These are phyloP conservation scores for Pterobdella sp. DNA, from an alignment of 2,888 invertebrate species.

Conservation along the genomic window DNA sequence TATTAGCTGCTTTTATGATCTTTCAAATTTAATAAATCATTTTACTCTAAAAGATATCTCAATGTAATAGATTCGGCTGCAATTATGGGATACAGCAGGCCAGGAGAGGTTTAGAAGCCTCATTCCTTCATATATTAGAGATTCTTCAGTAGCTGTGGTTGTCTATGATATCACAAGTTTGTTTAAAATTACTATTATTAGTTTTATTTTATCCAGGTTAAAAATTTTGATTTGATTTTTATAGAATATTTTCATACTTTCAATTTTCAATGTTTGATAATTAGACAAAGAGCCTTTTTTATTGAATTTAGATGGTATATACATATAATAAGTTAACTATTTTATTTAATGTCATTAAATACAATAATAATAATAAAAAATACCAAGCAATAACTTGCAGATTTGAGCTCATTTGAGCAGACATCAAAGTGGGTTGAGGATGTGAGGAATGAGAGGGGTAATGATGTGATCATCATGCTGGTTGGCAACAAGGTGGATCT, in stretches of 20 bases:
- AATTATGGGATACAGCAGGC: slow-evolving; percentile 91
- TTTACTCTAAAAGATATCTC: background rate
- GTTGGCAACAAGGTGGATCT: slow-evolving; percentile 98
- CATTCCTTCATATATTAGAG: slow-evolving; percentile 95
- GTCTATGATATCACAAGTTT: slow-evolving; percentile 98
- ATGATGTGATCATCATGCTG: slow-evolving; percentile 98
- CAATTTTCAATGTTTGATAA: too few relatives aligned
- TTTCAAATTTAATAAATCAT: too few relatives aligned
- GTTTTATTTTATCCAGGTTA: background rate
- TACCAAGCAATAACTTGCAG: too few relatives aligned
- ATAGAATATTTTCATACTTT: background rate
- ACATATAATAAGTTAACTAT: too few relatives aligned
- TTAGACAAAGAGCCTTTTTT: too few relatives aligned
- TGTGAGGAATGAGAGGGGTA: slow-evolving; percentile 94
- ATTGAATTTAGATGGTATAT: too few relatives aligned
- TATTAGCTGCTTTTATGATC: too few relatives aligned
- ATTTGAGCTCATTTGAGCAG: slow-evolving; percentile 86
- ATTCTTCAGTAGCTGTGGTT: slow-evolving; percentile 96
- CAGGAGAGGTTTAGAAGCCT: slow-evolving; percentile 89
- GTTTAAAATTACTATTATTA: slow-evolving; percentile 50
- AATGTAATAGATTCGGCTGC: slow-evolving; percentile 67
- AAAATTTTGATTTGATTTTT: background rate
- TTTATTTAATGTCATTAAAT: too few relatives aligned
- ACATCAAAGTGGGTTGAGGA: slow-evolving; percentile 99
- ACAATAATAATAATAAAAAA: too few relatives aligned